phyloP scores from a whole-genome alignment of 1,140 invertebrate genomes.

The Microplitis demolitor region DNA sequence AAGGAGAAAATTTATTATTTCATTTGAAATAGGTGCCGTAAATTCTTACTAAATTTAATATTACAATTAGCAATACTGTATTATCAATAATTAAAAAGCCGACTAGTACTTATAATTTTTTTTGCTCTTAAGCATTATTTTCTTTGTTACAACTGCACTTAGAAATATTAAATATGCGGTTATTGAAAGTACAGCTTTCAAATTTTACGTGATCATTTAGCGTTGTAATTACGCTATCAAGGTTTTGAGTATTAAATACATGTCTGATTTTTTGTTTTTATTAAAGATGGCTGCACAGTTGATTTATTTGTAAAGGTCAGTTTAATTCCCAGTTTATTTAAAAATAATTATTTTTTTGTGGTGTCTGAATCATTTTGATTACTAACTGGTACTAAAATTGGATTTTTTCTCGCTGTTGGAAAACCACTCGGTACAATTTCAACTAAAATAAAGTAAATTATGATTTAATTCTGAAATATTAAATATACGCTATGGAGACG shows the following conservation, averaged over 20 bases:
- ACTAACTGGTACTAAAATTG: slow-evolving; percentile 1
- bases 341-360: not conserved
- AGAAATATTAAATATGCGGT: no score
- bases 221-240: not conserved
- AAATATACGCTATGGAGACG: not conserved
- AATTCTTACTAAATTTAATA: no score
- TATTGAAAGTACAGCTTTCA: not conserved
- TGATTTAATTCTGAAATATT: not conserved
- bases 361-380: not conserved
- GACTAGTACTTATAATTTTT: no score
- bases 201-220: not conserved
- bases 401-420: not conserved
- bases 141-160: no score
- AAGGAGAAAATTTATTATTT: no score
- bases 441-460: not conserved
- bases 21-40: no score
- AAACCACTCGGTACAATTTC: not conserved
- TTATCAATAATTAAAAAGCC: no score
- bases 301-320: not conserved
- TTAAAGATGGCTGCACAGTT: not conserved
- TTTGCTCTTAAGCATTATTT: no score
- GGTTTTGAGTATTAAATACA: not conserved
- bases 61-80: no score
- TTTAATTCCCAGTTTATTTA: not conserved
- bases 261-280: not conserved